Evolutionary conservation across 2,113 vertebrate species (phyloP), one percentile per base, ranked within the genome.

Genomic region (Lepidothrix coronata): DNA sequence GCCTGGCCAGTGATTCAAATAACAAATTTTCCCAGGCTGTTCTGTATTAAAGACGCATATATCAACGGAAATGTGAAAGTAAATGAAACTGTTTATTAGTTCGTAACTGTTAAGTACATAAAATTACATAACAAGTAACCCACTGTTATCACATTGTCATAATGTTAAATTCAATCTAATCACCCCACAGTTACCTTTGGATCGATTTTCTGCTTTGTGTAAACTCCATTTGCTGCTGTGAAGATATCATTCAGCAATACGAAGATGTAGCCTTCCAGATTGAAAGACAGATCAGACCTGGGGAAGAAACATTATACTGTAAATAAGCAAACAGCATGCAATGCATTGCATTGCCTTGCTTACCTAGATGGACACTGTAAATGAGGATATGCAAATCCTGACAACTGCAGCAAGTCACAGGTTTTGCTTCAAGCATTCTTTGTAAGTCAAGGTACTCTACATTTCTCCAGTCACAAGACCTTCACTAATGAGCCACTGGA

Each of bases 201-300:
- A 85, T 98, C 98, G 4, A 99, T 98, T 95, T 99, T 99, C 95
- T 99, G 98, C 93, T 99, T 99, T 49, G 98, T 99, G 95, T 99
- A 99, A 96, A 99, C 99, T 27, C 98, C 98, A 85, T 96, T 99
- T 43, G 99, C 98, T 4, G 99, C 99, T 41, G 99, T 99, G 97
- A 99, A 99, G 92, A 98, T 91, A 84, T 99, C 98, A 25, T 99
- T 99, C 66, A 99, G 95, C 88, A 99, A 97, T 35, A 99, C 98
- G 82, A 98, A 98, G 3, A 88, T 67, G 35, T 99, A 99, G 58
- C 98, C 98, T 95, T 98, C 98, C 75, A 98, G 79, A 88, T 98
- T 99, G 88, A 99, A 99, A 78, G 99, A 98, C 55, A 99, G 97
- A 95, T 99, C 99, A 67, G 98, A 99, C 75, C 99, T 99, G 91